Evolutionary conservation across 2,113 vertebrate species (phyloP).

Genomic region (Sterna hirundo): DNA sequence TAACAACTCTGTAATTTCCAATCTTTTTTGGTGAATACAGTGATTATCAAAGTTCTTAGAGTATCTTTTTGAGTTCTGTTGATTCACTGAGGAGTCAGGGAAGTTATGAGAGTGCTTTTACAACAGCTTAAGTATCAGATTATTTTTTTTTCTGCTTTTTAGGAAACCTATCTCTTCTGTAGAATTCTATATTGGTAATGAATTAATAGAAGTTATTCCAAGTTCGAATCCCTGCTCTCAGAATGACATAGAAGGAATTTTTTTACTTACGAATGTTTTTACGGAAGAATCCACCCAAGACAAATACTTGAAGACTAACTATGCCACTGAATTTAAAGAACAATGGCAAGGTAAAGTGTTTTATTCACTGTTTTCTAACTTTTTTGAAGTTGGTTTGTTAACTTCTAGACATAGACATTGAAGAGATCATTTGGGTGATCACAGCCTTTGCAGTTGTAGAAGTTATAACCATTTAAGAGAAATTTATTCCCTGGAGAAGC

Average conservation of each 20-base stretch:
- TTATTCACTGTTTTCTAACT: neutral
- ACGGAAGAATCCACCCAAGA: neutral
- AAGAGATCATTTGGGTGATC: neutral
- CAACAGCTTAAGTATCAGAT: neutral
- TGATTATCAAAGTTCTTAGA: neutral
- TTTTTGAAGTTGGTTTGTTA: neutral
- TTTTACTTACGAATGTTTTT: neutral
- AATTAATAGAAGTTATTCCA: conserved; percentile 69
- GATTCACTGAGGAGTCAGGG: neutral
- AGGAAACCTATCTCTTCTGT: conserved; percentile 50
- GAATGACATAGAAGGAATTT: conserved; percentile 16
- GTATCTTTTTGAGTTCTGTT: neutral
- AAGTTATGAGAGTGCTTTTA: neutral
- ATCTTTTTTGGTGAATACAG: neutral
- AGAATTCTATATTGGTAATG: neutral
- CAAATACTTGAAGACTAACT: neutral
- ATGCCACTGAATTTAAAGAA: neutral
- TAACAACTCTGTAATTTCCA: neutral
- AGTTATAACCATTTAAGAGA: neutral
- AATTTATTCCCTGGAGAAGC: neutral
- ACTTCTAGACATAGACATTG: accelerated
- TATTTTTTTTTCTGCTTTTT: neutral
- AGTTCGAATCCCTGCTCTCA: conserved; percentile 79
- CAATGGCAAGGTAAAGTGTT: conserved; percentile 60
- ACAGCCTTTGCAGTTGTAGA: neutral